Base-by-base conservation (phyloP, 1,140 invertebrate species). In the Amphibalanus amphitrite region DNA sequence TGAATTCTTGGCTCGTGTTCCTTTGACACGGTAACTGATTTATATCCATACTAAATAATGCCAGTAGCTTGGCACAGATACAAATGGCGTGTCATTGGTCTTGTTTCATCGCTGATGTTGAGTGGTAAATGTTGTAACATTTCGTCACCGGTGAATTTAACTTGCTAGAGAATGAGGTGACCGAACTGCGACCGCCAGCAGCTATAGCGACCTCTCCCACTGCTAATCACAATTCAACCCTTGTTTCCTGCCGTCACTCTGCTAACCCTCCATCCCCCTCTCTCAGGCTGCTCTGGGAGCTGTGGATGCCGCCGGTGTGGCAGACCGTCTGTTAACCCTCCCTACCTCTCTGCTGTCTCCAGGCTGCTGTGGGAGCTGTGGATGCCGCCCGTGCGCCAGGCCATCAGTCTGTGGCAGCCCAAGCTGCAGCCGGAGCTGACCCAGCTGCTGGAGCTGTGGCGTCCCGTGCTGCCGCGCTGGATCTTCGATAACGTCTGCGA, bases 351-450 rank as follows among this genome's bases (percentile, higher is more conserved):
- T 23, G n/a, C n/a, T n/a, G n/a, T n/a, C n/a, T 0, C n/a, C n/a
- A 84, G 84, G 74, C 80, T 96, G 6, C 82, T 97, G 71, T 96
- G 93, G 93, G 89, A 93, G 73, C 86, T 89, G 0, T 92, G 93
- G 87, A 90, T 95, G 85, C 93, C 93, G 38, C 84, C 83, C 72
- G n/a, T n/a, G n/a, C 47, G 47, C 25, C 47, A 15, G 13, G 47
- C 89, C 76, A 74, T 73, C 69, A 74, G 72, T 4, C 71, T 72
- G 26, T 93, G 91, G 91, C 86, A 89, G 77, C 88, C 89, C 30
- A 85, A 90, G 86, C 87, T 77, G 40, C 80, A 79, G 73, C 86
- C 89, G 20, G 82, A 85, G 0, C 84, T 98, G 82, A 86, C 95
- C 10, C 85, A 86, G 29, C 80, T 97, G 6, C 76, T 98, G 1